Percentiles rank a stretch among this genome's conserved stretches.
Conservation (phyloP, 1,140 invertebrate genomes). For the Ganaspis sp. region DNA sequence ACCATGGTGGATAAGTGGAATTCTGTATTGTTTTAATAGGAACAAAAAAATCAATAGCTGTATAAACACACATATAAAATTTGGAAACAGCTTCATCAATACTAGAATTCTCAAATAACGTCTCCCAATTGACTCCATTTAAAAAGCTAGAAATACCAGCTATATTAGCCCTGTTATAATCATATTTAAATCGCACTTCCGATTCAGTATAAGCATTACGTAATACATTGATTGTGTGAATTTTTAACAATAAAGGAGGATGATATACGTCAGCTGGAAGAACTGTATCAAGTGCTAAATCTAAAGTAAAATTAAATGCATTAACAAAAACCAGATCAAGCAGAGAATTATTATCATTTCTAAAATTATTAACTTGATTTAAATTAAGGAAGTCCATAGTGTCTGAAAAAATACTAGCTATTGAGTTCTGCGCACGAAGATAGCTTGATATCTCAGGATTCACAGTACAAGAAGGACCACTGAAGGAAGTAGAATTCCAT, state of each 20-base stretch:
- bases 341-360: background rate
- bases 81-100: too few relatives aligned
- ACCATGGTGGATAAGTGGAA: too few relatives aligned
- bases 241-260: background rate
- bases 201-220: too few relatives aligned
- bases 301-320: background rate
- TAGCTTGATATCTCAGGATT: background rate
- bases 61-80: too few relatives aligned
- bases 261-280: background rate
- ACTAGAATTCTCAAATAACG: too few relatives aligned
- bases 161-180: background rate
- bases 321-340: background rate
- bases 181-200: background rate
- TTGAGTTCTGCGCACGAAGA: background rate
- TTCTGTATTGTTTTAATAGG: too few relatives aligned
- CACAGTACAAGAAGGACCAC: background rate
- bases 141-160: background rate
- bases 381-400: background rate
- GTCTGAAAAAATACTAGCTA: background rate
- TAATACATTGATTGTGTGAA: background rate
- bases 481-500: background rate
- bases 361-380: background rate
- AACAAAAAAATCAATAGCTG: too few relatives aligned
- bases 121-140: too few relatives aligned
- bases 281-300: background rate